Evolutionary conservation across 2,113 vertebrate species (phyloP), one percentile per base, ranked within the genome.

Genomic region (Pyxicephalus adspersus): DNA sequence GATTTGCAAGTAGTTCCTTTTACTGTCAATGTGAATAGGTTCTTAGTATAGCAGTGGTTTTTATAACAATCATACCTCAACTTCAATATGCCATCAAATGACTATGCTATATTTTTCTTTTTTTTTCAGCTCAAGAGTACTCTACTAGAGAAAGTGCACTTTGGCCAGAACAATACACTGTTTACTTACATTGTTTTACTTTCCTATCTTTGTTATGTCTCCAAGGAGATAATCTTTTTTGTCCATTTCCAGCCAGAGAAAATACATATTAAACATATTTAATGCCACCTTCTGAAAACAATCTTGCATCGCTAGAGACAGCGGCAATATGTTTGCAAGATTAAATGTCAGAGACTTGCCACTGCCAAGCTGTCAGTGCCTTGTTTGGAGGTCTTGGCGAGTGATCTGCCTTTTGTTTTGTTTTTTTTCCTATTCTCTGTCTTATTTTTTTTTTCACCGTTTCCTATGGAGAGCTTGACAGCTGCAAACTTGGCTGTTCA

Each of bases 401-500:
- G 57, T 66, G 84, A 63, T 86, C 68, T 52, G 29, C 81, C 77
- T 85, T 84, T 76, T 51, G 85, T 85, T 77, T 85, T 83, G 61
- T 28, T 84, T 84, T 22, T n/a, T 22, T 54, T 84, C 71, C 86
- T 82, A 61, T 38, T 45, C 11, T 45, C 38, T 45, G 38, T 45
- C 38, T 45, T 45, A 38, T 45, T 45, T 45, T 81, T 61, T 74
- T 38, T 81, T 45, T 52, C 61, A 38, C 38, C 65, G 60, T 54
- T 84, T 86, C 77, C 64, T 87, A 86, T 90, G 85, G 61, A 89
- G 72, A 81, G 76, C 84, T 77, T 83, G 83, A 80, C 84, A 88
- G 38, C 66, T 67, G 79, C 60, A 7, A 84, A 83, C 57, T 85
- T 83, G 23, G 28, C 81, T 28, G 23, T 84, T 85, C 77, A 83